A percentile compares a stretch with the other conserved stretches of the same genome.
phyloP scores from a whole-genome alignment of 2,113 vertebrate species.

The Halichoerus grypus region DNA sequence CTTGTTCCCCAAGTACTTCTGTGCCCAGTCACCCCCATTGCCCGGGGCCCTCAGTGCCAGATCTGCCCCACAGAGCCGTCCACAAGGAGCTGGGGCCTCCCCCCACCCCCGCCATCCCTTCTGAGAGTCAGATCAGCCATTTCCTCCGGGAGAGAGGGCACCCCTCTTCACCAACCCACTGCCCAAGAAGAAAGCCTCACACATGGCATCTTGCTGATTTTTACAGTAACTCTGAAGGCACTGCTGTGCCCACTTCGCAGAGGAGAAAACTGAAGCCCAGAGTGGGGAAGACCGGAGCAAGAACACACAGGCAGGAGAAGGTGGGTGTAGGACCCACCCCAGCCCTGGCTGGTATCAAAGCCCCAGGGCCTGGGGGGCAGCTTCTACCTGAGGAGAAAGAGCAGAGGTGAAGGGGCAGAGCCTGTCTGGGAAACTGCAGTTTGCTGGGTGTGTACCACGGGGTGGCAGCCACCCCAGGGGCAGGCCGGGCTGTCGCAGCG shows the following conservation, averaged over 20 bases:
- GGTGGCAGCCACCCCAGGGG: background rate
- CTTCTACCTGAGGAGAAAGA: background rate
- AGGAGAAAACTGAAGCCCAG: background rate
- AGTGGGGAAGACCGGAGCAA: fast-evolving
- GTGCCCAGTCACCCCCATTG: background rate
- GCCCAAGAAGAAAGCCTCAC: background rate
- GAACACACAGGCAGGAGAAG: background rate
- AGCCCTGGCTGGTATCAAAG: too few relatives aligned
- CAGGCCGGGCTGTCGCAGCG: background rate
- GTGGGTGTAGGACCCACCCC: fast-evolving
- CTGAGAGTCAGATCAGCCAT: background rate
- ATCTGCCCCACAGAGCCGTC: background rate
- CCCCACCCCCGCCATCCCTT: background rate
- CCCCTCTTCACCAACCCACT: background rate
- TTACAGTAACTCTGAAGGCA: background rate
- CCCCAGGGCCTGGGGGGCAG: background rate
- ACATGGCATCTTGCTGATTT: background rate
- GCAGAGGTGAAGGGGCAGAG: background rate
- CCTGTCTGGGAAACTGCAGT: background rate
- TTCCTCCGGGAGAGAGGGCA: background rate
- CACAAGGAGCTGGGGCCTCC: background rate
- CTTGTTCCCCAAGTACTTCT: background rate
- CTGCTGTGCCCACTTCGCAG: background rate
- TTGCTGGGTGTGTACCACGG: background rate
- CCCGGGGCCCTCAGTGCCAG: background rate